Base-by-base conservation (phyloP, 1,140 invertebrate species). In the Phocides pigmalion region DNA sequence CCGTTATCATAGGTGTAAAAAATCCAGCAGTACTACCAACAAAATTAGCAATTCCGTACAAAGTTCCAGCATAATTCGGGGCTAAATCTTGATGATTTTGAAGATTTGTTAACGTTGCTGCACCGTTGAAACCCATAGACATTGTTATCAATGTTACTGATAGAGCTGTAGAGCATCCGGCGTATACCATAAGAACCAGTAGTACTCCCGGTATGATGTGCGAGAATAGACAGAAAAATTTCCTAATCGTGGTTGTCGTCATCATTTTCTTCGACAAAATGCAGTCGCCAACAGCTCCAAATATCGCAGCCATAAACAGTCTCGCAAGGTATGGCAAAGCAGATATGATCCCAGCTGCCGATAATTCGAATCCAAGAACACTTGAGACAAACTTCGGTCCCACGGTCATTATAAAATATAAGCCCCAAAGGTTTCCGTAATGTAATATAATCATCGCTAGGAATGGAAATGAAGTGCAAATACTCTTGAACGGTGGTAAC, bases 341-440 rank as follows among this genome's bases (percentile, higher is more conserved):
- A n/a, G 95, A 95, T 44, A 96, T 84, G n/a, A 93, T 87, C 32
- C 95, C 95, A 47, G 95, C 95, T 62, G 94, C 90, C 75, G 95
- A 93, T 56, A 98, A 93, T 71, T 98, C 93, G 70, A 98, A 98
- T 56, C 97, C 95, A 9, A 99, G 92, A 8, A 97, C 95, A 63
- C 88, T 87, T 28, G 96, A 95, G 69, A 98, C 94, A 82, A 98
- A 99, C 58, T 96, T 97, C 0, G 98, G 98, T 3, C 98, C 95
- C 49, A 96, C 95, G 0, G 96, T 98, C 64, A 98, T 93, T 69
- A 98, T 95, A 68, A 96, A 95, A 68, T 95, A 96, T 68, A 98
- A 89, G 3, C 95, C 95, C 95, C 95, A 96, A 75, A 95, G 92
- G 68, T 95, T 96, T 19, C 95, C 95, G 72, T 95, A 95, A 68